Percentiles rank a stretch among this genome's conserved stretches.
These are phyloP conservation scores for Drosophila dunni DNA, from an alignment of 1,140 invertebrate species.

Conservation along the genomic window DNA sequence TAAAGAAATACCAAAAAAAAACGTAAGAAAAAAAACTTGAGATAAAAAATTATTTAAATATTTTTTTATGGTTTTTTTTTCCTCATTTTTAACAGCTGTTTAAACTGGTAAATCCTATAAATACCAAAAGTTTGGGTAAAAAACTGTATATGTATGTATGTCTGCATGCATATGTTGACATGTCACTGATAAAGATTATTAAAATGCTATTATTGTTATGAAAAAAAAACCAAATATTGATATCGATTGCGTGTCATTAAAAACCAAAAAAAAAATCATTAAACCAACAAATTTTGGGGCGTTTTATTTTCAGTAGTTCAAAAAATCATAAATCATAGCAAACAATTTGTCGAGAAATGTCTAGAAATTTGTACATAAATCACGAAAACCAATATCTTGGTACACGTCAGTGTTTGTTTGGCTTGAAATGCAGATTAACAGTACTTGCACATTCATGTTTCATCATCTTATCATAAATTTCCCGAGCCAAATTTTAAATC, in stretches of 20 bases:
- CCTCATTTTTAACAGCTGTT: too few species aligned
- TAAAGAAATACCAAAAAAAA: conserved; percentile 5
- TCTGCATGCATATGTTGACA: conserved; percentile 18
- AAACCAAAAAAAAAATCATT: conserved; percentile 46
- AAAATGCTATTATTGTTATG: conserved; percentile 76
- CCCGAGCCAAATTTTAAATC: conserved; percentile 8
- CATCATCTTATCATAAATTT: conserved; percentile 53
- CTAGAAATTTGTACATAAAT: conserved; percentile 16
- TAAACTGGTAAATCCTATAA: conserved; percentile 4
- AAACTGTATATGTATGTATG: not conserved
- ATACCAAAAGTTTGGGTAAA: conserved; percentile 18
- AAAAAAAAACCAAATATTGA: conserved; percentile 58
- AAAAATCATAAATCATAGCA: not conserved
- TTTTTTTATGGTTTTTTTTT: too few species aligned
- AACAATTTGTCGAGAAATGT: not conserved
- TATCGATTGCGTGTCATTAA: conserved; percentile 75
- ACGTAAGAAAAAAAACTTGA: not conserved
- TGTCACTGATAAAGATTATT: conserved; percentile 56
- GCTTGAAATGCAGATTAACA: conserved; percentile 11
- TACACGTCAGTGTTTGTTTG: conserved; percentile 60
- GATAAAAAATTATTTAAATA: too few species aligned
- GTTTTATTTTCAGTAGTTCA: conserved; percentile 35
- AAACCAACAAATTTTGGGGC: conserved; percentile 40
- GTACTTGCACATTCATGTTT: conserved; percentile 40
- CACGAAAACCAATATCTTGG: not conserved